Evolutionary conservation across 2,888 invertebrate genomes (phyloP).

Genomic region (Onchidella celtica): DNA sequence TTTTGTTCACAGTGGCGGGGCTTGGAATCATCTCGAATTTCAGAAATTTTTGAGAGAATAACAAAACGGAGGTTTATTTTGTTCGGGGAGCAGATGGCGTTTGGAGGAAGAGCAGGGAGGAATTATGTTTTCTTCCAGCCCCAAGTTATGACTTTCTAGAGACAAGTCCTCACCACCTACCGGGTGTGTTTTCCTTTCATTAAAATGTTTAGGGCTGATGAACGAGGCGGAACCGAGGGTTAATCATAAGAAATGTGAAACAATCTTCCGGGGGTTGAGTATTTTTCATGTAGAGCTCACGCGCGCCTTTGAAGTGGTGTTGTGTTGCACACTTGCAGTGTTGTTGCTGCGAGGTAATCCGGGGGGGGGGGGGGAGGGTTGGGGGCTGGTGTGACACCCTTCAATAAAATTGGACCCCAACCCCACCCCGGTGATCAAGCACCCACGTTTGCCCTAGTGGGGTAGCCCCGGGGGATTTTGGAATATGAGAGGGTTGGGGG

Average conservation of each 20-base stretch:
- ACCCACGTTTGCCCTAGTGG: no score
- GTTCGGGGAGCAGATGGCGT: neutral
- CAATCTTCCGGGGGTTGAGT: neutral
- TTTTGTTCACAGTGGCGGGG: no score
- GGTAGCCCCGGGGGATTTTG: no score
- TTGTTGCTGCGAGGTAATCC: no score
- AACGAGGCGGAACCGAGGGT: neutral
- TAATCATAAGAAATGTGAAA: conserved; percentile 3
- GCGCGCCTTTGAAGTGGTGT: neutral
- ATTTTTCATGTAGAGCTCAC: neutral
- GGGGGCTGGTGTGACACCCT: no score
- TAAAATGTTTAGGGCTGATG: conserved; percentile 31
- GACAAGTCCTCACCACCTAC: neutral
- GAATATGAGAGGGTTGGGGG: no score
- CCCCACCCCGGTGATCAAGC: no score
- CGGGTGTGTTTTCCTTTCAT: conserved; percentile 25
- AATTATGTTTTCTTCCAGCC: no score
- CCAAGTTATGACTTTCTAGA: neutral
- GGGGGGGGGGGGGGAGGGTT: no score
- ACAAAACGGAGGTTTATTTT: neutral
- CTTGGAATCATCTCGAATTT: neutral
- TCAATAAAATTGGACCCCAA: no score
- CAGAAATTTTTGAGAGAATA: neutral
- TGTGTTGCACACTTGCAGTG: neutral
- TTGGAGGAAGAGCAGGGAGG: neutral